Evolutionary conservation across 2,888 invertebrate genomes (phyloP).

Genomic region (Bimastos eiseni): DNA sequence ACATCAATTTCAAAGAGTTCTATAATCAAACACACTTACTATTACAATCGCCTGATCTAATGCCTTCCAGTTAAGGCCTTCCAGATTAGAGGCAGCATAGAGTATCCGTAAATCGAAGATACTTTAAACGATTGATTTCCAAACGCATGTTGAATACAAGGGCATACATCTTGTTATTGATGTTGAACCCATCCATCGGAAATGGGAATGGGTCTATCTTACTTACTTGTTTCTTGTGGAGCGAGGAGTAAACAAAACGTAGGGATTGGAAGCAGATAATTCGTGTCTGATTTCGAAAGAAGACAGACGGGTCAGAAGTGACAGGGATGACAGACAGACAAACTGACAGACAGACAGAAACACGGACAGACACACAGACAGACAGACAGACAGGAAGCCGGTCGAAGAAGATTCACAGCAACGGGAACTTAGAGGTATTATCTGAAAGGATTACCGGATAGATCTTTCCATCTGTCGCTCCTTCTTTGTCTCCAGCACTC

Average conservation of each 20-base stretch:
- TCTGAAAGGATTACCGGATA: neutral
- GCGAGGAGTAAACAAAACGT: neutral
- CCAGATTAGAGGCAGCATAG: neutral
- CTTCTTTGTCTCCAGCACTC: constrained; percentile 31
- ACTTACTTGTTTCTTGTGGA: neutral
- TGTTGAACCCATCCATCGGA: neutral
- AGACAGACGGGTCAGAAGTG: neutral
- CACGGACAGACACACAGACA: no score
- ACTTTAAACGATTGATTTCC: neutral
- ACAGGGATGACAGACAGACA: no score
- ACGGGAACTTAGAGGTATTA: neutral
- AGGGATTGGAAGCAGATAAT: neutral
- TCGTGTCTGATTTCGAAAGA: neutral
- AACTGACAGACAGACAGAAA: no score
- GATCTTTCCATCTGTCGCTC: constrained; percentile 30
- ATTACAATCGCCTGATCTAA: no score
- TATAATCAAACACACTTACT: neutral
- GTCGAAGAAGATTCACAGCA: neutral
- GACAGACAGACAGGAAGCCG: neutral
- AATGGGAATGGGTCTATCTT: neutral
- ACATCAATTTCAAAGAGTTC: neutral
- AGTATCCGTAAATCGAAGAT: neutral
- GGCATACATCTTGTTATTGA: neutral
- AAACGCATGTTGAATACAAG: neutral
- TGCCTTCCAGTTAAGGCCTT: neutral